Evolutionary conservation across 1,140 invertebrate genomes (phyloP).

Genomic region (Mamestra configurata): DNA sequence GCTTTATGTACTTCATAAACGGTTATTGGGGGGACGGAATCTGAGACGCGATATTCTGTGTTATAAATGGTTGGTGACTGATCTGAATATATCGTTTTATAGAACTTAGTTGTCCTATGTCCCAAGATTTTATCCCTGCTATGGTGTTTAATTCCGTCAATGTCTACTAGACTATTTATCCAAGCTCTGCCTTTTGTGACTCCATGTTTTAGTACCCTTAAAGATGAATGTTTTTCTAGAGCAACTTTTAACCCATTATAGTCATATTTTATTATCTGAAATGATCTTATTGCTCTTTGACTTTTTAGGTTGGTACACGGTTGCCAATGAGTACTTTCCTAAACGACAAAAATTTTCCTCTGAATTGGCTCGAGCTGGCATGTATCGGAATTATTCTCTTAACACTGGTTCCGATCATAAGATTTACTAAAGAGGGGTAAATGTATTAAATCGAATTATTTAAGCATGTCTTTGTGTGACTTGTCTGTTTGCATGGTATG

Average conservation of each 20-base stretch:
- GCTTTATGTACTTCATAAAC: too few species aligned
- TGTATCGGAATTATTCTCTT: constrained; percentile 20
- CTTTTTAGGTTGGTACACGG: not conserved
- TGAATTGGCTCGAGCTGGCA: not conserved
- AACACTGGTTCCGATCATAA: not conserved
- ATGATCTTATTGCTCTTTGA: not conserved
- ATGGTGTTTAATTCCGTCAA: too few species aligned
- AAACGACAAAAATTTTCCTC: not conserved
- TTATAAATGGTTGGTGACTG: too few species aligned
- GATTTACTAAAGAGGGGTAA: not conserved
- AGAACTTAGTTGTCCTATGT: too few species aligned
- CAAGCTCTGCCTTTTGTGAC: too few species aligned
- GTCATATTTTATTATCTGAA: not conserved
- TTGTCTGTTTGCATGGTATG: not conserved
- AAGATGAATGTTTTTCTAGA: too few species aligned
- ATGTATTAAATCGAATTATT: not conserved
- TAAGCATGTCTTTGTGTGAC: not conserved
- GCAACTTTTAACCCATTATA: not conserved
- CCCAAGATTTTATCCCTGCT: too few species aligned
- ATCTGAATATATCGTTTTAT: too few species aligned
- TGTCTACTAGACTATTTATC: too few species aligned
- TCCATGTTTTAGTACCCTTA: too few species aligned
- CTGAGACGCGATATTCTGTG: too few species aligned
- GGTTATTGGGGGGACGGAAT: too few species aligned
- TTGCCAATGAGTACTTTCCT: not conserved